phyloP scores from a whole-genome alignment of 2,113 vertebrate genomes.

The Zosterops lateralis region DNA sequence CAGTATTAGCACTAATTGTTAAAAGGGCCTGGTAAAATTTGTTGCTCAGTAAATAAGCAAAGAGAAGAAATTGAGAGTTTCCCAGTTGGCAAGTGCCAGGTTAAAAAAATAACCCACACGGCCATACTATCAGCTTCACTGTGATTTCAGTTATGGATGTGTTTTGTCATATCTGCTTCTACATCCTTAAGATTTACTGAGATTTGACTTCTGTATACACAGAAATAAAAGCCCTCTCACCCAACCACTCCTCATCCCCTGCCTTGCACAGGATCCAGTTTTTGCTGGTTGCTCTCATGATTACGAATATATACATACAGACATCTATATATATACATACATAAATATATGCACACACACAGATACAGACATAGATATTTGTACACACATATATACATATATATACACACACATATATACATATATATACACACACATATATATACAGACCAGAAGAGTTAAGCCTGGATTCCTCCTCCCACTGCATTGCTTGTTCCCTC shows the following conservation, averaged over 20 bases:
- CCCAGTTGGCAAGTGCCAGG: not conserved
- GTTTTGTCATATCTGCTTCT: not conserved
- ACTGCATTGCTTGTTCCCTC: not conserved
- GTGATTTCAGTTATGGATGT: not conserved
- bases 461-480: not conserved
- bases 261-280: not conserved
- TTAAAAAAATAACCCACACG: not conserved
- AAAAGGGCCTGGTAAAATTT: not conserved
- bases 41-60: not conserved
- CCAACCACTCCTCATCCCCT: not conserved
- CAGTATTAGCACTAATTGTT: not conserved
- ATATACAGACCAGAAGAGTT: not conserved
- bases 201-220: not conserved
- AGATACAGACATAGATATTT: too few relatives aligned
- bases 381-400: not conserved
- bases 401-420: rapidly evolving
- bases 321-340: rapidly evolving
- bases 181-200: not conserved
- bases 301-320: too few relatives aligned
- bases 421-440: rapidly evolving
- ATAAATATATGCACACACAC: not conserved
- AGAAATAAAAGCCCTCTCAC: not conserved
- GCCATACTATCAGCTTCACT: not conserved
- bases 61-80: not conserved
- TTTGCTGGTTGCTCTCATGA: not conserved